Percentiles rank a stretch among this genome's conserved stretches.
Conservation (phyloP, 2,797 vertebrate species). For the Scomberomorus guttatus region DNA sequence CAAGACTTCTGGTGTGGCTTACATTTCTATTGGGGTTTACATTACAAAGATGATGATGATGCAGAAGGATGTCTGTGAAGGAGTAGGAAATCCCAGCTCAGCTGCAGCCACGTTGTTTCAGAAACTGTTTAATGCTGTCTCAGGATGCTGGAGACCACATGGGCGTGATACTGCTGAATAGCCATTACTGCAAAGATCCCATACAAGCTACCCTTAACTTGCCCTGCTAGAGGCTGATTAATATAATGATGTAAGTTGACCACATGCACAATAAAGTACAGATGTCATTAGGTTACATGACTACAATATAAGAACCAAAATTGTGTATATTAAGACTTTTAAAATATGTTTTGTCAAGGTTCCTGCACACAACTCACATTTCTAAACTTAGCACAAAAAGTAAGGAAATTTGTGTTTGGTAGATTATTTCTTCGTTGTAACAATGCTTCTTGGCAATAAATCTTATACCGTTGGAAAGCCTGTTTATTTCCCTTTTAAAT, state of each 20-base stretch:
- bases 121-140: conserved; percentile 22
- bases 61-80: conserved; percentile 25
- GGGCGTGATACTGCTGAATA: conserved; percentile 30
- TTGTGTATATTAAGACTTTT: background rate
- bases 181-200: background rate
- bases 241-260: background rate
- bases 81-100: conserved; percentile 27
- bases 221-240: background rate
- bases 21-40: conserved; percentile 38
- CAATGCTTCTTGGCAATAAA: too few species aligned
- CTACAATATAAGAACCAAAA: background rate
- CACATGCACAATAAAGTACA: background rate
- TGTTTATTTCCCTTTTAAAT: too few species aligned
- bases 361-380: background rate
- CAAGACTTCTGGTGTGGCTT: conserved; percentile 15
- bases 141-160: conserved; percentile 25
- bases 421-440: too few species aligned
- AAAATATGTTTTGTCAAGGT: too few species aligned
- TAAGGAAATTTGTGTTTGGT: too few species aligned
- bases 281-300: background rate
- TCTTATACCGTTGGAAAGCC: too few species aligned
- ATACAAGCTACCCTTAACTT: background rate
- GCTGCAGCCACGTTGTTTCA: conserved; percentile 24
- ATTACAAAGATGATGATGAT: conserved; percentile 39
- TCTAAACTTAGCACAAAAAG: too few species aligned